These are phyloP conservation scores for Eupithecia abbreviata DNA, from an alignment of 2,888 invertebrate genomes.

Conservation along the genomic window DNA sequence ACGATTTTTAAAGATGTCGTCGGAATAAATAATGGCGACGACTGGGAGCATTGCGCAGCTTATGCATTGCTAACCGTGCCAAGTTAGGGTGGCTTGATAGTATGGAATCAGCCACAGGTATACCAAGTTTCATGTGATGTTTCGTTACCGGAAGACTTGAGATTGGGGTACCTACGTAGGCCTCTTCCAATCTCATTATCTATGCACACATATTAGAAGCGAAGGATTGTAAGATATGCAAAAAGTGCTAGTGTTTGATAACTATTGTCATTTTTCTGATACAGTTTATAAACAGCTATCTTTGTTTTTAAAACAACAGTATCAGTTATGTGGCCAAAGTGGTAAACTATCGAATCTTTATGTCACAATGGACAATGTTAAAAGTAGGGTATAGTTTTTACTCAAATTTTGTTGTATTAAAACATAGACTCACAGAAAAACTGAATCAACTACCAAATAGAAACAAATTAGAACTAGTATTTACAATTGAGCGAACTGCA, in stretches of 20 bases:
- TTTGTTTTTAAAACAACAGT: neutral
- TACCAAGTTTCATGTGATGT: neutral
- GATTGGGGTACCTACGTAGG: neutral
- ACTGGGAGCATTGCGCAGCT: neutral
- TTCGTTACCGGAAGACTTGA: neutral
- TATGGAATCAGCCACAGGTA: neutral
- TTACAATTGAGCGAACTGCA: too few relatives aligned
- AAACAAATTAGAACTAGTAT: too few relatives aligned
- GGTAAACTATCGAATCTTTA: neutral
- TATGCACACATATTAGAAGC: neutral
- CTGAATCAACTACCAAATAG: too few relatives aligned
- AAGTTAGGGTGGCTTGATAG: neutral
- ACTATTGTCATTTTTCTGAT: neutral
- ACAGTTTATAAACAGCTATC: neutral
- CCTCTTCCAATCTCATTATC: neutral
- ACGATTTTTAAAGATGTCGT: too few relatives aligned
- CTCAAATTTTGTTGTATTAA: too few relatives aligned
- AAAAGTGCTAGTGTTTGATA: neutral
- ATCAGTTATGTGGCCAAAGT: neutral
- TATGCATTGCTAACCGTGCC: neutral
- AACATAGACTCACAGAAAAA: too few relatives aligned
- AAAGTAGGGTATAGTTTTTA: neutral
- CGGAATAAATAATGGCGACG: neutral
- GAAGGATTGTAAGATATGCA: neutral
- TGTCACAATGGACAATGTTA: neutral